Percentiles rank a stretch among this genome's conserved stretches.
phyloP scores from a whole-genome alignment of 2,888 invertebrate genomes.

The Drosophila anomalata region DNA sequence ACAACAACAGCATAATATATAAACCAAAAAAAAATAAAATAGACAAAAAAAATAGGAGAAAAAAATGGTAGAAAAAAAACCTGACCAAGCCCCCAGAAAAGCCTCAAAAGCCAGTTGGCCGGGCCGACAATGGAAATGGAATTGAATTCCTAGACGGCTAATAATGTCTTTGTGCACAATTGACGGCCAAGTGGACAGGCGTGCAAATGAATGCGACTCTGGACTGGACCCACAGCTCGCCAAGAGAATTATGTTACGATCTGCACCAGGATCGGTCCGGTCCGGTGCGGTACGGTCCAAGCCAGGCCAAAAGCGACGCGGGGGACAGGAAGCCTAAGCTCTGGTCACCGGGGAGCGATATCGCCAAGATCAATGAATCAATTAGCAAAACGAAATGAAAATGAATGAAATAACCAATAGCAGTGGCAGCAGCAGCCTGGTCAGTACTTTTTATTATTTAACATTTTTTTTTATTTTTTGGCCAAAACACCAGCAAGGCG shows the following conservation, averaged over 20 bases:
- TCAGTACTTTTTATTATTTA: constrained; percentile 17
- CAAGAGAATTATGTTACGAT: constrained; percentile 71
- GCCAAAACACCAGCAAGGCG: constrained; percentile 64
- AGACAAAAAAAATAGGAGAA: background rate
- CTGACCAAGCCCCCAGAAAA: constrained; percentile 57
- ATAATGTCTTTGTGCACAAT: constrained; percentile 79
- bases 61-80: constrained; percentile 6
- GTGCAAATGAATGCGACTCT: constrained; percentile 65
- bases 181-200: constrained; percentile 69
- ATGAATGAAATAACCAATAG: constrained; percentile 64
- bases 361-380: constrained; percentile 78
- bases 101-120: constrained; percentile 35
- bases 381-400: constrained; percentile 70
- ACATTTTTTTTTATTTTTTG: constrained; percentile 13
- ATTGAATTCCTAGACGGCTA: constrained; percentile 77
- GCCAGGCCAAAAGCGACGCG: constrained; percentile 8
- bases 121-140: constrained; percentile 70
- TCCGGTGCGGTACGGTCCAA: background rate
- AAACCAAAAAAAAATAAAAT: background rate
- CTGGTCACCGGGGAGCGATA: constrained; percentile 50
- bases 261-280: constrained; percentile 17
- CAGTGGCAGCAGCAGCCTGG: constrained; percentile 14
- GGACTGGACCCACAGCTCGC: constrained; percentile 14
- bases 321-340: constrained; percentile 1
- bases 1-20: background rate